Evolutionary conservation across 2,888 invertebrate species (phyloP), one percentile per base, ranked within the genome.

Genomic region (Linyphia triangularis): DNA sequence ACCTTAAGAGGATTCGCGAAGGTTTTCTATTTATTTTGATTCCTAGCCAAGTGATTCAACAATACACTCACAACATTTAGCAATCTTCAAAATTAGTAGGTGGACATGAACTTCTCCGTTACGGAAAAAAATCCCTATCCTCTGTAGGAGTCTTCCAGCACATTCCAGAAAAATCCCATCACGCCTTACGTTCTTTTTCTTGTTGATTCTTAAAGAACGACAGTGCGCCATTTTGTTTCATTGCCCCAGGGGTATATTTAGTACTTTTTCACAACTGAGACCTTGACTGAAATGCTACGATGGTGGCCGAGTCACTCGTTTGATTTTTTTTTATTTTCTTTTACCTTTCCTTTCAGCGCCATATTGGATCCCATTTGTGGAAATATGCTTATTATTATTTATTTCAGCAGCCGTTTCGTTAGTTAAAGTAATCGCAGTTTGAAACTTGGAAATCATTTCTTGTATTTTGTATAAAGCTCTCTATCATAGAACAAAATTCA

Each of bases 201-300:
- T 59, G 22, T 70, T 43, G 22, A 9, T 43, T 13, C n/a, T 59
- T 43, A 37, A 30, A 33, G 51, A 59, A 75, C 59, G 59, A 30
- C 59, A 19, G 28, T 16, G 26, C 37, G 77, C 61, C 57, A 73
- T 73, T 73, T 61, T 33, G n/a, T 67, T 33, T 33, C 67, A 26
- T 43, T 70, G 57, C 37, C 37, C 30, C 26, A 16, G 37, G 24
- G 43, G 37, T 85, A 85, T 85, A 85, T 85, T 85, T 85, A 85
- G 85, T 69, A 69, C 59, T 30, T 51, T 16, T 33, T 33, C 33
- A 33, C 33, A 33, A 40, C 30, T 5, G 63, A 72, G 72, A 59
- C 85, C 85, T 85, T 85, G 85, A 57, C 57, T 75, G 73, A 67
- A 67, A 75, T 77, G 59, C 85, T 69, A 67, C 24, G 26, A 59